Base-by-base conservation (phyloP, 2,797 vertebrate genomes). In the Mycteria americana region DNA sequence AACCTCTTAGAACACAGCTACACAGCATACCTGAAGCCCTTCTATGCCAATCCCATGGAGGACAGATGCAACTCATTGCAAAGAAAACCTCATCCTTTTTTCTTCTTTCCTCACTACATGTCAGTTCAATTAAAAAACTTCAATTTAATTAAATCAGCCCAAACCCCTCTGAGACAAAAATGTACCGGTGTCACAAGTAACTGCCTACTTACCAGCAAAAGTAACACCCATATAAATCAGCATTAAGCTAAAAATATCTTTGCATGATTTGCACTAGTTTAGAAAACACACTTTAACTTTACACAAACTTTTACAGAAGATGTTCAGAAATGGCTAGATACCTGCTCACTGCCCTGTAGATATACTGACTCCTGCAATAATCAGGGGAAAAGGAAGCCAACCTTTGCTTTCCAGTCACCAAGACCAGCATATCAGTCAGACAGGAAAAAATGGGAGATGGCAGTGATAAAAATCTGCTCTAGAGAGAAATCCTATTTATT, bases 101-200 rank as follows among this genome's bases (percentile, higher is more conserved):
- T 6, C 9, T 27, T 64, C n/a, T 56, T 91, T 69, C 3, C 2
- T 64, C 4, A 30, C 8, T 17, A 59, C 0, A 0, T 18, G 11
- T 43, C 35, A 84, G 57, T 85, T 79, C 22, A 51, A 51, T 11
- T 63, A 9, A 67, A 85, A 91, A 35, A 4, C 3, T 48, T 62
- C n/a, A 37, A 10, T 69, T 91, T n/a, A 64, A 77, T 45, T 70
- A 91, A 83, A 53, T 25, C 17, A 63, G 57, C 15, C 21, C n/a
- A 81, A 82, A 75, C 18, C 2, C 8, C 18, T 33, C 37, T 7
- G 17, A 67, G 60, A 75, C 16, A 59, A 81, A 84, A 60, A 60
- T 4, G 12, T 70, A 18, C 11, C 33, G 13, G 31, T 67, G 9
- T 57, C 70, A 76, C 19, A 81, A 73, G 41, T 51, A 73, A 64